Evolutionary conservation across 2,888 invertebrate species (phyloP).

Genomic region (Pandemis heparana): DNA sequence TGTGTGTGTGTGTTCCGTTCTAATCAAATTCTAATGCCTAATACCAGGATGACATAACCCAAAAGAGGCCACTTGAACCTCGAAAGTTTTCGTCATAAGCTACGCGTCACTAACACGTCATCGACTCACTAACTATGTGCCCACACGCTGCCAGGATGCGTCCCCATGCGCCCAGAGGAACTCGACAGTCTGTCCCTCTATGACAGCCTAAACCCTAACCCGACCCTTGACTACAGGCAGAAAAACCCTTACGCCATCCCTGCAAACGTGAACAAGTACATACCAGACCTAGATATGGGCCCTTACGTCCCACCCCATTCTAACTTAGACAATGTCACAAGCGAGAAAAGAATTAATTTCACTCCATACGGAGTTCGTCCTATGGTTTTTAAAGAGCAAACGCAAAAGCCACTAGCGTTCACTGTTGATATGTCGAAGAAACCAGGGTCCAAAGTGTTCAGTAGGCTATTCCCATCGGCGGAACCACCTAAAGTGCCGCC

Average conservation of each 20-base stretch:
- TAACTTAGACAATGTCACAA: constrained; percentile 55
- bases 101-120: constrained; percentile 45
- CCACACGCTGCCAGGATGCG: constrained; percentile 75
- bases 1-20: not conserved
- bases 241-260: constrained; percentile 84
- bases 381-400: constrained; percentile 70
- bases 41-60: not conserved
- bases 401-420: constrained; percentile 65
- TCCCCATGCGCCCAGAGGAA: constrained; percentile 65
- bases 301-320: constrained; percentile 81
- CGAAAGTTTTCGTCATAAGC: constrained; percentile 2
- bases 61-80: not conserved
- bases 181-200: constrained; percentile 71
- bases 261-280: constrained; percentile 74
- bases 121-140: constrained; percentile 56
- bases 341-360: constrained; percentile 62
- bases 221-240: constrained; percentile 71
- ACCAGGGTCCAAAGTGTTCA: constrained; percentile 76
- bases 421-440: constrained; percentile 72
- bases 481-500: constrained; percentile 65
- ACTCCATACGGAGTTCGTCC: constrained; percentile 63
- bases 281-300: constrained; percentile 70
- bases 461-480: constrained; percentile 70
- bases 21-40: too few relatives aligned
- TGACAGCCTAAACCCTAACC: constrained; percentile 70